Evolutionary conservation across 2,113 vertebrate genomes (phyloP), one percentile per base, ranked within the genome.

Genomic region (Ictalurus furcatus): DNA sequence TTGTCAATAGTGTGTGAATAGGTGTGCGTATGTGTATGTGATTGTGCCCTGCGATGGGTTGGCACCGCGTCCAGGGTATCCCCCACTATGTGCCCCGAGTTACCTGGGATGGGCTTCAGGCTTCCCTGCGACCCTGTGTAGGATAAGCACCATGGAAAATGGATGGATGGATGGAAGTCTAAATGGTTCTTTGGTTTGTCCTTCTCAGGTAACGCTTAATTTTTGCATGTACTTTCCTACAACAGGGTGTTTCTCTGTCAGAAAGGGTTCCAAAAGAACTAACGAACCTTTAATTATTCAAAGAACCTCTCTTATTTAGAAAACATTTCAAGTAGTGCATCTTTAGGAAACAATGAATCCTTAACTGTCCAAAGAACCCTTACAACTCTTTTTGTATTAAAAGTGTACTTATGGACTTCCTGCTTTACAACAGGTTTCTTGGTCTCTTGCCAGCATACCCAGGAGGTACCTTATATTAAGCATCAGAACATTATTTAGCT

Each of bases 401-500:
- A 83, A 23, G 30, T 40, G 28, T 6, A 21, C 56, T 83, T 25
- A 59, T 40, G 34, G 14, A 83, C 34, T 14, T 63, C 37, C 34
- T 83, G 81, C n/a, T 83, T 84, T 81, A 19, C 78, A 58, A 30
- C 52, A 30, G 28, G 28, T 56, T 56, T 54, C 7, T 16, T 11
- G 9, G 25, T 80, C 28, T 56, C 78, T 80, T 56, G 13, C 67
- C 67, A 74, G 11, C 11, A 85, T 88, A 89, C 74, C 87, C 87
- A 91, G 88, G 89, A 86, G 89, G 85, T 87, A 78, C 84, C 86
- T 84, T 80, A 65, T 81, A 90, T 86, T 82, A 84, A 74, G 58
- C 67, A 30, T 67, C 61, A 14, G 81, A 85, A 85, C 85, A 85
- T 90, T 90, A 86, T 88, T 89, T 89, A 87, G 83, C 74, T 48